Conservation (phyloP, 2,113 vertebrate genomes). For the Centropus bengalensis region DNA sequence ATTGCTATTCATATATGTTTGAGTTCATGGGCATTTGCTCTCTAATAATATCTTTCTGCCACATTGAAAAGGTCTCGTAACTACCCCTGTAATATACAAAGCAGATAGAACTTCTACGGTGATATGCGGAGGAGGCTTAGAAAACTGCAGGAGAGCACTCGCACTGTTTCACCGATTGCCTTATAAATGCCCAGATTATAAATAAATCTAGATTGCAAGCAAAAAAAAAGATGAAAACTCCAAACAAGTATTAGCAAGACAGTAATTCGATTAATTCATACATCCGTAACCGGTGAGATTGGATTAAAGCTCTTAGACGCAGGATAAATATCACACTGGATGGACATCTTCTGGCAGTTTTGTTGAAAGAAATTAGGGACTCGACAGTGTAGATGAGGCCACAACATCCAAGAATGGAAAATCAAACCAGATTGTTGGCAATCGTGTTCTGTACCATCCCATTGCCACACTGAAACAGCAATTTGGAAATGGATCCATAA, state of each 20-base stretch:
- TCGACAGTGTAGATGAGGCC: not conserved
- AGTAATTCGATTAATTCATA: not conserved
- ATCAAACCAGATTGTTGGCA: not conserved
- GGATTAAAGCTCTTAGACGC: not conserved
- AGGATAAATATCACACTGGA: not conserved
- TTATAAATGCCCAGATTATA: not conserved
- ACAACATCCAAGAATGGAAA: not conserved
- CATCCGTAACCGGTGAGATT: not conserved
- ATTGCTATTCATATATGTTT: not conserved
- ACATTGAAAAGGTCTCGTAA: not conserved
- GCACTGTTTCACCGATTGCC: not conserved
- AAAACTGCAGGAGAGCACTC: not conserved
- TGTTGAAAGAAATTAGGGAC: not conserved
- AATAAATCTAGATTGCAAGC: not conserved
- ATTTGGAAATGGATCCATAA: fast-evolving
- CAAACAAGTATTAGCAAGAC: not conserved
- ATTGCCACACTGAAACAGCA: not conserved
- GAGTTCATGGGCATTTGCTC: not conserved
- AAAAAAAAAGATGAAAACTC: not conserved
- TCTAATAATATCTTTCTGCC: not conserved
- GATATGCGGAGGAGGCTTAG: not conserved
- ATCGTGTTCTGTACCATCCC: not conserved
- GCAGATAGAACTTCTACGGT: not conserved
- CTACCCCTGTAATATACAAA: not conserved
- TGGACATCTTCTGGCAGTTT: not conserved